These are phyloP conservation scores for Chamaea fasciata DNA, from an alignment of 2,113 vertebrate genomes.

Conservation along the genomic window DNA sequence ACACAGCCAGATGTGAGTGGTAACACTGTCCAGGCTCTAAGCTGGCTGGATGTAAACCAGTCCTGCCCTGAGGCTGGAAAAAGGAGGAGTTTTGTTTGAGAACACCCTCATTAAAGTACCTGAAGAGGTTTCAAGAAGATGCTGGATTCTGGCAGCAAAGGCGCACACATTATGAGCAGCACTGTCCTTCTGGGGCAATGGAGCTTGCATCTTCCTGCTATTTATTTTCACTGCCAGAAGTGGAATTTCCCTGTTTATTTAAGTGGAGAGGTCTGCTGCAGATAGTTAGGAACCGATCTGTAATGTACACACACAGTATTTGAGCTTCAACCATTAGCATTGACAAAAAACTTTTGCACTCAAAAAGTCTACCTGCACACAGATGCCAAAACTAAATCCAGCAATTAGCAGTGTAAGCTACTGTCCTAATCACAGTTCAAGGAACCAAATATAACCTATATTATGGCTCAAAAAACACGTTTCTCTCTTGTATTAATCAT, in stretches of 20 bases:
- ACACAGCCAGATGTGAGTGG: background rate
- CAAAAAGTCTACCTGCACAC: background rate
- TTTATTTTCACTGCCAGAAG: background rate
- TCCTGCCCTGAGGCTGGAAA: background rate
- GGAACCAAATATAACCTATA: background rate
- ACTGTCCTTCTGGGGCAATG: background rate
- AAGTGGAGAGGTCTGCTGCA: background rate
- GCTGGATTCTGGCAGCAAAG: background rate
- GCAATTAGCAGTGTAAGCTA: background rate
- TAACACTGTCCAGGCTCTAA: background rate
- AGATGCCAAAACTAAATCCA: background rate
- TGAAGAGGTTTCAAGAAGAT: accelerated
- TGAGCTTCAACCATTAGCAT: background rate
- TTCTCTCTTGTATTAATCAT: background rate
- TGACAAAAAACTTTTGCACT: background rate
- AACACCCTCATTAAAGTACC: background rate
- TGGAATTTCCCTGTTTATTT: background rate
- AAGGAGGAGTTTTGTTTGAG: background rate
- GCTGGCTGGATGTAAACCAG: background rate
- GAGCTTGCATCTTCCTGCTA: background rate
- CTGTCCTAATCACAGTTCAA: background rate
- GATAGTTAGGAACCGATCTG: background rate
- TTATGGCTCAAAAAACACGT: background rate
- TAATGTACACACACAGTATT: accelerated
- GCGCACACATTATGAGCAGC: background rate